phyloP scores from a whole-genome alignment of 2,797 vertebrate species.

The Acanthornis magna region DNA sequence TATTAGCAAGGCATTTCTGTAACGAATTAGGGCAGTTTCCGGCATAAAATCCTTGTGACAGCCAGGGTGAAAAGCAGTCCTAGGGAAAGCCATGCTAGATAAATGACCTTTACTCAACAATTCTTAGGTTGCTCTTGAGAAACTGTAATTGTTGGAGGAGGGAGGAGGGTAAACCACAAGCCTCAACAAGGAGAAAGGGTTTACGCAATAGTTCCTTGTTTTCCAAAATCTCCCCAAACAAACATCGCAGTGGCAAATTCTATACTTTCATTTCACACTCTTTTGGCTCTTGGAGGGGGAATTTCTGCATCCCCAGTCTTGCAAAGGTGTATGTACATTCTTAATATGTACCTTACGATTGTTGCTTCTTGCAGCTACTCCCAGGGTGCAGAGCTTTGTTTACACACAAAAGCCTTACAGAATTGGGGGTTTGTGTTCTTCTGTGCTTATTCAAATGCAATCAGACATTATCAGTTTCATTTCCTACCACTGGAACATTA shows the following conservation, averaged over 20 bases:
- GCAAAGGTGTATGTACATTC: background rate
- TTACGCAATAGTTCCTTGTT: slow-evolving; percentile 36
- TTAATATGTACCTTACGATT: background rate
- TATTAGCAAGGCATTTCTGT: background rate
- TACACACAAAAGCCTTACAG: background rate
- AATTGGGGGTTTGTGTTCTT: background rate
- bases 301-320: background rate
- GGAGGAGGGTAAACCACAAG: slow-evolving; percentile 40
- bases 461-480: slow-evolving; percentile 18
- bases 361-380: background rate
- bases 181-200: slow-evolving; percentile 31
- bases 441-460: slow-evolving; percentile 15
- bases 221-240: slow-evolving; percentile 23
- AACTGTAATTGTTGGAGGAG: slow-evolving; percentile 37
- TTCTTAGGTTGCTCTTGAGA: slow-evolving; percentile 44
- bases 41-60: background rate
- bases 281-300: background rate
- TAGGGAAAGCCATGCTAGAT: background rate
- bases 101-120: slow-evolving; percentile 36
- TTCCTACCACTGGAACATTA: slow-evolving; percentile 2
- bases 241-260: background rate
- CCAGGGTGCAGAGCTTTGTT: slow-evolving; percentile 8
- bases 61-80: slow-evolving; percentile 3
- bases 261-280: background rate
- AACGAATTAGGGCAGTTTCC: background rate